A percentile compares a stretch with the other conserved stretches of the same genome.
phyloP scores from a whole-genome alignment of 2,888 invertebrate species.

The Trissolcus brochymenae region DNA sequence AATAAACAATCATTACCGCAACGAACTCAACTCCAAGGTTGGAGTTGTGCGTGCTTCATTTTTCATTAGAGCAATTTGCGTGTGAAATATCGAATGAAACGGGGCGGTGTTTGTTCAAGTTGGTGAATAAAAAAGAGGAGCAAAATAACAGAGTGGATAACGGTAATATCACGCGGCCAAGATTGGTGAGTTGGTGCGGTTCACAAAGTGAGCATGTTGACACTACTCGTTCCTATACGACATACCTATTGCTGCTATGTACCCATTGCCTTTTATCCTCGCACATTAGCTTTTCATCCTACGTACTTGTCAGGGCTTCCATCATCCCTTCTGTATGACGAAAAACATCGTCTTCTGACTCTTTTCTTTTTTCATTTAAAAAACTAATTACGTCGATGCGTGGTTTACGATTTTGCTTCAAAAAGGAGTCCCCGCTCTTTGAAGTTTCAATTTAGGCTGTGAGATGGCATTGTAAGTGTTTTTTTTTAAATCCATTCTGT shows the following conservation, averaged over 20 bases:
- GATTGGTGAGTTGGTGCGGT: slow-evolving; percentile 69
- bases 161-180: slow-evolving; percentile 73
- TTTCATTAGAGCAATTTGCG: slow-evolving; percentile 66
- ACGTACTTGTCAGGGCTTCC: slow-evolving; percentile 4
- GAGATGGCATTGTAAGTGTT: neutral
- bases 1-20: slow-evolving; percentile 48
- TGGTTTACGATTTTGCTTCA: neutral
- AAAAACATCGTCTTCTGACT: slow-evolving; percentile 29
- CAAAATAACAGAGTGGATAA: slow-evolving; percentile 62
- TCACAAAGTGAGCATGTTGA: slow-evolving; percentile 76
- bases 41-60: slow-evolving; percentile 66
- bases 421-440: no score
- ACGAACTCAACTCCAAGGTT: neutral
- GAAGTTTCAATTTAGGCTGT: neutral
- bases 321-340: slow-evolving; percentile 11
- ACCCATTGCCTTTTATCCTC: slow-evolving; percentile 58
- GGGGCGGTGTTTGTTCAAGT: slow-evolving; percentile 71
- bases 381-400: neutral
- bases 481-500: neutral
- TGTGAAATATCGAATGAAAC: slow-evolving; percentile 73
- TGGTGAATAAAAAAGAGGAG: slow-evolving; percentile 48
- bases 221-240: slow-evolving; percentile 71
- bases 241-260: slow-evolving; percentile 47
- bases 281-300: slow-evolving; percentile 51
- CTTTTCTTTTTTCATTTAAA: slow-evolving; percentile 6